Evolutionary conservation across 2,888 invertebrate species (phyloP), one percentile per base, ranked within the genome.

Genomic region (Schizaphis graminum): DNA sequence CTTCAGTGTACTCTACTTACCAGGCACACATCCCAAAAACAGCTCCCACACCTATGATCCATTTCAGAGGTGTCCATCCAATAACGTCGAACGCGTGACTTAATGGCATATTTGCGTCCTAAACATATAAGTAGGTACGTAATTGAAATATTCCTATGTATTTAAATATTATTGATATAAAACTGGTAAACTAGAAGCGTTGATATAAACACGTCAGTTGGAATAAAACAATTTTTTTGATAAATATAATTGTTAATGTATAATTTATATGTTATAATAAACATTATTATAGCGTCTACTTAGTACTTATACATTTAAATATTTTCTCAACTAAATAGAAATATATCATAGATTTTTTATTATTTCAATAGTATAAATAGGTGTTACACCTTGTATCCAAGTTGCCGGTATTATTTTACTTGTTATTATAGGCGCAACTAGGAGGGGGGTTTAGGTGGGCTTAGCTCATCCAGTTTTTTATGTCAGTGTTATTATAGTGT

Each of bases 31-130:
- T 96, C 35, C 97, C 97, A 95, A 96, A 96, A 13, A 97, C 95
- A 13, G 97, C 97, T 35, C 97, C 97, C 35, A 96, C 95, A 49
- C 96, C 96, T n/a, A 97, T 96, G 89, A 97, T 96, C 95, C 96
- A 96, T 94, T 96, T 96, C 41, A 97, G 96, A 92, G 96, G 95
- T 85, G 95, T 95, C 96, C 96, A 96, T 28, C 96, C 96, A 61
- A 96, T 95, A 89, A 95, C 94, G 93, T 95, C 95, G 95, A 97
- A 97, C 3, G 96, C 96, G 91, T 95, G 95, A 0, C 97, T 96
- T 56, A 97, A 95, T 2, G 96, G 96, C 13, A 96, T 96, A 92
- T 96, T 95, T 3, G 95, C 95, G 95, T 96, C 96, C 95, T 96
- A 95, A 88, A 53, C 13, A 24, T 28, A 35, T 28, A 35, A 0